phyloP scores from a whole-genome alignment of 2,797 vertebrate species.

The Neostethus bicornis region DNA sequence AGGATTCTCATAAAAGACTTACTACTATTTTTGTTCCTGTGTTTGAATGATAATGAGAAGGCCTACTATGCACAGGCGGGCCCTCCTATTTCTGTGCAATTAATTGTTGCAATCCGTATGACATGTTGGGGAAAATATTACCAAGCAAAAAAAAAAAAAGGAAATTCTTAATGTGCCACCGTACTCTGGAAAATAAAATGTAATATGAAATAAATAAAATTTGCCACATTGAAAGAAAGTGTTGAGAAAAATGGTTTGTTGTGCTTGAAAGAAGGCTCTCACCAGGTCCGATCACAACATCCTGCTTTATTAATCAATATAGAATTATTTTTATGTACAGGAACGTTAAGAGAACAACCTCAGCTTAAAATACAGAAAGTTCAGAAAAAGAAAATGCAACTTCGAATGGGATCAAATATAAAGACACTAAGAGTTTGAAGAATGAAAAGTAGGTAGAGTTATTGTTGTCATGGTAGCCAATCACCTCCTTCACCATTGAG shows the following conservation, averaged over 20 bases:
- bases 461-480: conserved; percentile 76
- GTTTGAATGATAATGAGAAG: conserved; percentile 52
- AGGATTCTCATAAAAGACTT: conserved; percentile 25
- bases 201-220: conserved; percentile 80
- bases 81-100: conserved; percentile 64
- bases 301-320: conserved; percentile 80
- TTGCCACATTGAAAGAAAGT: conserved; percentile 58
- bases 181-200: conserved; percentile 70
- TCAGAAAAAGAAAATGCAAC: conserved; percentile 18
- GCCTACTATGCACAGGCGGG: conserved; percentile 59
- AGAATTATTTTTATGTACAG: conserved; percentile 73
- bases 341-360: conserved; percentile 34
- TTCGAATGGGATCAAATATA: conserved; percentile 15
- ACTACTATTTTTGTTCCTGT: conserved; percentile 46
- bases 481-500: conserved; percentile 62
- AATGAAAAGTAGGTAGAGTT: conserved; percentile 4
- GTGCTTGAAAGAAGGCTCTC: conserved; percentile 4
- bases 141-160: conserved; percentile 72
- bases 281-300: conserved; percentile 50
- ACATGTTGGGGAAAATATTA: conserved; percentile 65
- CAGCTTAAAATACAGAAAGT: conserved; percentile 37
- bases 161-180: conserved; percentile 77
- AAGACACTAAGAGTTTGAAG: conserved; percentile 33
- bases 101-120: conserved; percentile 68
- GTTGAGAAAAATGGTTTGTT: conserved; percentile 14